A percentile compares a stretch with the other conserved stretches of the same genome.
Evolutionary conservation across 2,888 invertebrate species (phyloP).

Genomic region (Luperina nickerlii): DNA sequence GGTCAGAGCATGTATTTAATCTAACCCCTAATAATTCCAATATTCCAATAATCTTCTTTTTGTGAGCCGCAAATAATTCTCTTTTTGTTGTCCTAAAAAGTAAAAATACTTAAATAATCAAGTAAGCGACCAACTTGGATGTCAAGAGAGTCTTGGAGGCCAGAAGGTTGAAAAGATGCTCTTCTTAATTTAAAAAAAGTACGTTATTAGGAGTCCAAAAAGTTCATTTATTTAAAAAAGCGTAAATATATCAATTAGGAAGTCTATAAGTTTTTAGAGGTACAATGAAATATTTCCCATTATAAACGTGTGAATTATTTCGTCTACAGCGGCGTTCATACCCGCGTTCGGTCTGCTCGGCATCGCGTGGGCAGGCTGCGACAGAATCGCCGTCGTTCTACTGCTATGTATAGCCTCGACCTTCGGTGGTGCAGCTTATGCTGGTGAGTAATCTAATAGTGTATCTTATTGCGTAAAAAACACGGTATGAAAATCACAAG

Average conservation of each 20-base stretch:
- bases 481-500: not conserved
- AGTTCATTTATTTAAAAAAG: not conserved
- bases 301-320: not conserved
- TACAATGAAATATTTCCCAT: not conserved
- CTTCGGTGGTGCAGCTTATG: constrained; percentile 94
- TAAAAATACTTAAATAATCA: not conserved
- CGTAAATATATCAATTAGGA: not conserved
- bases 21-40: too few species aligned
- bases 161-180: not conserved
- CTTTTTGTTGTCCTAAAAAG: not conserved
- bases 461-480: not conserved
- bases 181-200: not conserved
- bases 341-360: constrained; percentile 94
- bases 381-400: constrained; percentile 92
- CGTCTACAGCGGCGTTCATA: constrained; percentile 90
- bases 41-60: too few species aligned
- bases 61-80: not conserved
- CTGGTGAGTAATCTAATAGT: constrained; percentile 80
- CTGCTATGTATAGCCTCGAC: constrained; percentile 93
- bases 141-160: not conserved
- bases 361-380: constrained; percentile 95
- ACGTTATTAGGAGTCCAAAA: not conserved
- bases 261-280: not conserved
- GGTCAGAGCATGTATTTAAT: too few species aligned
- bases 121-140: not conserved